Percentiles rank a stretch among this genome's conserved stretches.
Evolutionary conservation across 2,113 vertebrate genomes (phyloP).

Genomic region (Gallinago jamesoni): DNA sequence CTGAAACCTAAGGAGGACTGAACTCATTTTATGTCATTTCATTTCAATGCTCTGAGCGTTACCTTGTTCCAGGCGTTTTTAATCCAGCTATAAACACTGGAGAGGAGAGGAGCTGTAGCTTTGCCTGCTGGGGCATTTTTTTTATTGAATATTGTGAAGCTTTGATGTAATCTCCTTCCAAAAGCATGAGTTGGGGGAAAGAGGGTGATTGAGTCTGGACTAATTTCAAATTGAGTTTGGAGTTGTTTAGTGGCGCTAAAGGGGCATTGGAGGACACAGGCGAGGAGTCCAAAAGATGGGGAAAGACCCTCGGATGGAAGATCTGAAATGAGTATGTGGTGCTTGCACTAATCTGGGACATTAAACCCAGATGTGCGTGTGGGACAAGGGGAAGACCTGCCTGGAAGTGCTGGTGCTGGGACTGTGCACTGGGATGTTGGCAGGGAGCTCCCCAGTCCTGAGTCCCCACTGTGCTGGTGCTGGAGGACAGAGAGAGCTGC

Average conservation of each 20-base stretch:
- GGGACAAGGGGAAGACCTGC: background rate
- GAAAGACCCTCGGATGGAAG: background rate
- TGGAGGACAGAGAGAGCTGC: background rate
- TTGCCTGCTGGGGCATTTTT: background rate
- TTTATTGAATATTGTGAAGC: background rate
- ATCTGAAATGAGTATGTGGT: background rate
- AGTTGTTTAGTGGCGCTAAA: background rate
- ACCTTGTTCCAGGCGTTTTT: constrained; percentile 8
- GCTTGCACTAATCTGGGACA: background rate
- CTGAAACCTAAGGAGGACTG: constrained; percentile 58
- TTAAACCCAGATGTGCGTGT: background rate
- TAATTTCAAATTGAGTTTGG: background rate
- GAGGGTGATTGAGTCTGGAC: background rate
- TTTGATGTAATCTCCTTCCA: background rate
- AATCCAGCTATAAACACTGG: background rate
- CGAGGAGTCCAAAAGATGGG: background rate
- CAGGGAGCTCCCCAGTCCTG: background rate
- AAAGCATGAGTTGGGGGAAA: background rate
- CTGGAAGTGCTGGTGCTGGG: background rate
- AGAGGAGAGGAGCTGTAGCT: background rate
- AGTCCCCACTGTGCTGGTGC: background rate
- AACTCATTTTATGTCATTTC: constrained; percentile 48
- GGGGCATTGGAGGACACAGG: background rate
- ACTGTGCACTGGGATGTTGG: background rate
- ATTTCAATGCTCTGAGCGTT: constrained; percentile 16